phyloP scores from a whole-genome alignment of 2,888 invertebrate genomes.

The Dexiosoma caninum region DNA sequence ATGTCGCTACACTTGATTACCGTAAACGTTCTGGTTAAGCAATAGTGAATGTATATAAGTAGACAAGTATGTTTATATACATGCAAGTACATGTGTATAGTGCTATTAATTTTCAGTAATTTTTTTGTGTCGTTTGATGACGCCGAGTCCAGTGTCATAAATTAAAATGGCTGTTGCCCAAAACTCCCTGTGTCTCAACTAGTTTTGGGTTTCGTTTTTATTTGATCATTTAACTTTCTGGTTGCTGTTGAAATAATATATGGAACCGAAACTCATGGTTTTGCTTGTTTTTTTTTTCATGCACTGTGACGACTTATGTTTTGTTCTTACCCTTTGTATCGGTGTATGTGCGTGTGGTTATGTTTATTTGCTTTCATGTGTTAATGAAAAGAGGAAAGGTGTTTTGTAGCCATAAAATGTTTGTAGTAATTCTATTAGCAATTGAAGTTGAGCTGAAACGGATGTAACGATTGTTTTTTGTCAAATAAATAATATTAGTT shows the following conservation, averaged over 20 bases:
- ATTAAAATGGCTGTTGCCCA: constrained; percentile 55
- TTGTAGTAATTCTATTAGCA: neutral
- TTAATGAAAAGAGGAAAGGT: constrained; percentile 43
- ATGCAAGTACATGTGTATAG: neutral
- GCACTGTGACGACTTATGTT: no score
- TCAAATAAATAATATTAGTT: constrained; percentile 17
- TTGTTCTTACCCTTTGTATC: no score
- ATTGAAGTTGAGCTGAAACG: constrained; percentile 10
- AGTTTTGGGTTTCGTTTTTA: neutral
- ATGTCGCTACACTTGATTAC: constrained; percentile 61
- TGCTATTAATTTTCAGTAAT: neutral
- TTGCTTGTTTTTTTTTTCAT: no score
- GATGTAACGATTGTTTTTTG: constrained; percentile 1
- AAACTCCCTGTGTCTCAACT: constrained; percentile 49
- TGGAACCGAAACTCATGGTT: neutral
- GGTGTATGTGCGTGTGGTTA: neutral
- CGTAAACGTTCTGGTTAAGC: constrained; percentile 23
- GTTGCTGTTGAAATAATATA: neutral
- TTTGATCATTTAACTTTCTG: constrained; percentile 28
- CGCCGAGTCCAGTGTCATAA: constrained; percentile 55
- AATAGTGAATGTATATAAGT: neutral
- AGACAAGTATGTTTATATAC: neutral
- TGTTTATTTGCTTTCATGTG: neutral
- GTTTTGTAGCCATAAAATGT: constrained; percentile 30
- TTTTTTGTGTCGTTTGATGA: constrained; percentile 37